Evolutionary conservation across 2,888 invertebrate genomes (phyloP), one percentile per base, ranked within the genome.

Genomic region (Salpingus planirostris): DNA sequence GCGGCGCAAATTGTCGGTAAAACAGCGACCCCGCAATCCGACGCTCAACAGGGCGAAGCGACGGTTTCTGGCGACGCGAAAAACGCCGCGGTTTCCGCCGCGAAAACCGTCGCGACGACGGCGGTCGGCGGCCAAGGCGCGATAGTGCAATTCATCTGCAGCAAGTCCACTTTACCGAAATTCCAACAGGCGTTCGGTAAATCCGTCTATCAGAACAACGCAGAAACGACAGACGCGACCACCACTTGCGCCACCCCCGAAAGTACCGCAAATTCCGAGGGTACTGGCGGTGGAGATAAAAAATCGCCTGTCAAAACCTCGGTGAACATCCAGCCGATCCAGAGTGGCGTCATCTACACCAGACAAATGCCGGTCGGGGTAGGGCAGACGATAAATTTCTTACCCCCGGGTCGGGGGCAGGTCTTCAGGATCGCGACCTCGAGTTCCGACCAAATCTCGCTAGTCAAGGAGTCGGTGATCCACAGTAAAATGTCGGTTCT

Each of bases 121-220:
- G 27, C 54, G 24, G 36, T 46, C 2, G 41, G 54, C n/a, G 54
- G 55, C 32, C 51, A 52, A 26, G 56, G 60, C 39, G 60, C 62
- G 13, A 64, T 65, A 35, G 68, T 76, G 13, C 76, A 76, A 47
- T 74, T 76, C 51, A 72, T 77, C 24, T 77, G 76, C 50, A n/a
- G n/a, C n/a, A 77, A 77, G 59, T 73, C 77, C 21, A 63, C 59
- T 5, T 45, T 84, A 36, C 84, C 84, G 2, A 83, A 84, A 60
- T 84, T 84, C 55, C 81, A 82, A 54, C 83, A 83, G 62, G 83
- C 80, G 1, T 84, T 84, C 57, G 81, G 83, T 1, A 82, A 82
- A 60, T 74, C 78, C 25, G 76, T 78, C 24, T 81, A 70, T 54
- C 74, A 62, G 43, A 56, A 54, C 35, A 59, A 46, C 31, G 49